A percentile compares a stretch with the other conserved stretches of the same genome.
Conservation (phyloP, 1,140 invertebrate species). For the Zaprionus ornatus region DNA sequence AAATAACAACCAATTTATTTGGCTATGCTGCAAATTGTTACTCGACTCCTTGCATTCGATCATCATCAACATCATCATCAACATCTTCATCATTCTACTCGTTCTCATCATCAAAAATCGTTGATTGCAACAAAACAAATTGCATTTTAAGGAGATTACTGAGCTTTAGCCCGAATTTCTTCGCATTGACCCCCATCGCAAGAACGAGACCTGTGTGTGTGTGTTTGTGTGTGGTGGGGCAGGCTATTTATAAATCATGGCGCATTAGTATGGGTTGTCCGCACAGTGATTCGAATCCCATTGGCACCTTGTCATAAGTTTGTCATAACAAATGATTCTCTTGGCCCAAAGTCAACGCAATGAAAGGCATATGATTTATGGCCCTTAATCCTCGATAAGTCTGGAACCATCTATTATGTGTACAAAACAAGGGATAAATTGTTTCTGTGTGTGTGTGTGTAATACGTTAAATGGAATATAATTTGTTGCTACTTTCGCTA, state of each 20-base stretch:
- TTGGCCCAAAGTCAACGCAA: conserved; percentile 24
- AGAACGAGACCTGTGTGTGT: conserved; percentile 8
- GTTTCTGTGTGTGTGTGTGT: not conserved
- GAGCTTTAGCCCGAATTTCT: conserved; percentile 1
- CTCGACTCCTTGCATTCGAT: conserved; percentile 75
- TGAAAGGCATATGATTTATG: not conserved
- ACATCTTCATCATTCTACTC: conserved; percentile 39
- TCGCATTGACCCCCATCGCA: conserved; percentile 19
- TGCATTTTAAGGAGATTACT: conserved; percentile 80
- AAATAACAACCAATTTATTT: conserved; percentile 82
- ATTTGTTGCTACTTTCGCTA: not conserved
- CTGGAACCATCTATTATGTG: not conserved
- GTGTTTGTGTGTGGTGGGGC: conserved; percentile 15
- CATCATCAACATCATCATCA: conserved; percentile 66
- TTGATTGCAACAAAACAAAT: conserved; percentile 82
- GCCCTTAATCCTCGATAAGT: not conserved
- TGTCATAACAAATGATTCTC: conserved; percentile 34
- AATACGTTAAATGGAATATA: not conserved
- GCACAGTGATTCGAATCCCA: conserved; percentile 24
- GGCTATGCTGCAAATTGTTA: conserved; percentile 78
- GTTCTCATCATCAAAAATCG: conserved; percentile 78
- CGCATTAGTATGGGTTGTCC: conserved; percentile 51
- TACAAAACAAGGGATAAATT: not conserved
- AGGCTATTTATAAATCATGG: conserved; percentile 72
- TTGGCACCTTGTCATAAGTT: conserved; percentile 47